Conservation (phyloP, 2,888 invertebrate genomes). For the Patella pellucida region DNA sequence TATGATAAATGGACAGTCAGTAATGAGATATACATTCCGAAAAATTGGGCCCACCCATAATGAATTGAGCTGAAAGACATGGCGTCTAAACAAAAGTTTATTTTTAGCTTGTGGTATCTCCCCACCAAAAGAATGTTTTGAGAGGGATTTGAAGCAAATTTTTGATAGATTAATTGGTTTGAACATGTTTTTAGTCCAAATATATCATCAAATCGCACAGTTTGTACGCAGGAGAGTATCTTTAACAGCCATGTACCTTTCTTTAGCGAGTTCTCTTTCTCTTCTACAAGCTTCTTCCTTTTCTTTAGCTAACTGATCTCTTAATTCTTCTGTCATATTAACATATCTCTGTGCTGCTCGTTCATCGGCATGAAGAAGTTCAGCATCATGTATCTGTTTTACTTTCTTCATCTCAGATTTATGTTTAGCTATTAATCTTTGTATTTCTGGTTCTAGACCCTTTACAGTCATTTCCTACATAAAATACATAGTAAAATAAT, state of each 20-base stretch:
- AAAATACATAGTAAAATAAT: background rate
- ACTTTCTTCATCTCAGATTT: conserved; percentile 70
- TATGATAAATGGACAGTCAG: too few species aligned
- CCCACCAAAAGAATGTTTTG: too few species aligned
- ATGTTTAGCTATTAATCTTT: conserved; percentile 71
- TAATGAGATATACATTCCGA: too few species aligned
- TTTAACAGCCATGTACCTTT: conserved; percentile 54
- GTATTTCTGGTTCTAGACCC: conserved; percentile 71
- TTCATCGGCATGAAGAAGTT: conserved; percentile 70
- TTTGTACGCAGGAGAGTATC: too few species aligned
- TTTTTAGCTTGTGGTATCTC: too few species aligned
- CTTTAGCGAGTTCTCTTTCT: conserved; percentile 68
- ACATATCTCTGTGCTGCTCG: conserved; percentile 68
- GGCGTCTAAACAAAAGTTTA: too few species aligned
- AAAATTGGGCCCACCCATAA: too few species aligned
- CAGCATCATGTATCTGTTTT: conserved; percentile 70
- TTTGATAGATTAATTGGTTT: too few species aligned
- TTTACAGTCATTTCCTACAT: conserved; percentile 72
- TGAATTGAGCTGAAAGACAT: too few species aligned
- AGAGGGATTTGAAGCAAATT: too few species aligned
- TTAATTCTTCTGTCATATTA: conserved; percentile 69
- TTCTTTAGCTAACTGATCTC: conserved; percentile 69
- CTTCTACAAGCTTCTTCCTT: conserved; percentile 69
- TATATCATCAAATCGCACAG: too few species aligned
- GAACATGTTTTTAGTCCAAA: too few species aligned